Conservation (phyloP, 2,888 invertebrate species). For the Philopedon plagiatum region DNA sequence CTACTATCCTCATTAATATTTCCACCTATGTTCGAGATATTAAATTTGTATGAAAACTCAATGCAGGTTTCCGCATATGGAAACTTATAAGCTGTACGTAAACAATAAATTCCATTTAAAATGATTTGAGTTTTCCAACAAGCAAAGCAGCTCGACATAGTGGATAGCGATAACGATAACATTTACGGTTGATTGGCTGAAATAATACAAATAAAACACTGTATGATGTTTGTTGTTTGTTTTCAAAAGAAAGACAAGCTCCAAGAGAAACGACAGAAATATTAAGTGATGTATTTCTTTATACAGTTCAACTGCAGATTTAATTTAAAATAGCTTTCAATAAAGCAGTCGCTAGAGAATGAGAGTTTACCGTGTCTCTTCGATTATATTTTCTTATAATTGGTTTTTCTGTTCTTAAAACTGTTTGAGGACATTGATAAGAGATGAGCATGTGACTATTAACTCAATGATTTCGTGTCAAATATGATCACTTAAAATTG, state of each 20-base stretch:
- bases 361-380: too few relatives aligned
- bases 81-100: constrained; percentile 32
- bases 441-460: too few relatives aligned
- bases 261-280: background rate
- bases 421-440: too few relatives aligned
- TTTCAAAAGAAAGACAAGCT: background rate
- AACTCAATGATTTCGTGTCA: too few relatives aligned
- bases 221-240: background rate
- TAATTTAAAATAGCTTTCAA: too few relatives aligned
- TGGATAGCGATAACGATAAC: constrained; percentile 31
- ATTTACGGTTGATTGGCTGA: constrained; percentile 16
- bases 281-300: background rate
- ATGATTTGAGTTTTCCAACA: constrained; percentile 16
- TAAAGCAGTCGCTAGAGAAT: too few relatives aligned
- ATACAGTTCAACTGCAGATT: background rate
- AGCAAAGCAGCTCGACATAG: constrained; percentile 17
- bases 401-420: too few relatives aligned
- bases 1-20: too few relatives aligned
- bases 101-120: constrained; percentile 40
- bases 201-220: constrained; percentile 1
- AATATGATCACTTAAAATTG: too few relatives aligned
- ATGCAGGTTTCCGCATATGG: constrained; percentile 10
- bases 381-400: too few relatives aligned
- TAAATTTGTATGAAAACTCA: constrained; percentile 16
- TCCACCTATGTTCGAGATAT: background rate